Percentiles rank a stretch among this genome's conserved stretches.
phyloP scores from a whole-genome alignment of 2,888 invertebrate species.

The Agelastica alni region DNA sequence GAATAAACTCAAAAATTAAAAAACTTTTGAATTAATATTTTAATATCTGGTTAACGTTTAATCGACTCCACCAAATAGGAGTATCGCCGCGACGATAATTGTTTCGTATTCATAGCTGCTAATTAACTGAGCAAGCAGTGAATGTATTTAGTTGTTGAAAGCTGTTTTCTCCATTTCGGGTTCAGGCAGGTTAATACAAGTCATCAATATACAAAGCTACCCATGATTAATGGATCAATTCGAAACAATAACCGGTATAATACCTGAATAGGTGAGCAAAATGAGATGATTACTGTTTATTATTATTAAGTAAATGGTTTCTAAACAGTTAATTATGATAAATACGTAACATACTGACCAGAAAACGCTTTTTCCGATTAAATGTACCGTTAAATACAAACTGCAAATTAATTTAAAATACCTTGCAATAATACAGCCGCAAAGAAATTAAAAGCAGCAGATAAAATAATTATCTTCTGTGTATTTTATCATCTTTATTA shows the following conservation, averaged over 20 bases:
- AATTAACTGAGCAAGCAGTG: constrained; percentile 2
- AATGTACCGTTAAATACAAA: no score
- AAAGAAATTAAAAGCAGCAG: no score
- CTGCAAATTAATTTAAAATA: no score
- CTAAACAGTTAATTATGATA: constrained; percentile 2
- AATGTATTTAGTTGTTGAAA: constrained; percentile 3
- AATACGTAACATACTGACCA: no score
- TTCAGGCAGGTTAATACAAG: constrained; percentile 9
- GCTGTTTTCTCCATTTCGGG: constrained; percentile 9
- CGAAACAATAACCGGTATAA: constrained; percentile 20
- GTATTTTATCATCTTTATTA: no score
- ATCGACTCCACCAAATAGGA: background rate
- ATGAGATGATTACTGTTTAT: constrained; percentile 13
- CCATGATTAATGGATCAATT: constrained; percentile 26
- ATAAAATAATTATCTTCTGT: no score
- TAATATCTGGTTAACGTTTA: no score
- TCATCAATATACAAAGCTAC: constrained; percentile 18
- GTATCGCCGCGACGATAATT: background rate
- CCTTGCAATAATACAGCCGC: no score
- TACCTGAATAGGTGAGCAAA: constrained; percentile 10
- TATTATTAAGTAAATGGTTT: constrained; percentile 10
- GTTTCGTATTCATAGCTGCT: background rate
- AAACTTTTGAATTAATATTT: no score
- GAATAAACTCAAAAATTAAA: no score
- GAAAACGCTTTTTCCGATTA: no score